These are phyloP conservation scores for Drosophila pseudoananassae DNA, from an alignment of 1,140 invertebrate species.

Conservation along the genomic window DNA sequence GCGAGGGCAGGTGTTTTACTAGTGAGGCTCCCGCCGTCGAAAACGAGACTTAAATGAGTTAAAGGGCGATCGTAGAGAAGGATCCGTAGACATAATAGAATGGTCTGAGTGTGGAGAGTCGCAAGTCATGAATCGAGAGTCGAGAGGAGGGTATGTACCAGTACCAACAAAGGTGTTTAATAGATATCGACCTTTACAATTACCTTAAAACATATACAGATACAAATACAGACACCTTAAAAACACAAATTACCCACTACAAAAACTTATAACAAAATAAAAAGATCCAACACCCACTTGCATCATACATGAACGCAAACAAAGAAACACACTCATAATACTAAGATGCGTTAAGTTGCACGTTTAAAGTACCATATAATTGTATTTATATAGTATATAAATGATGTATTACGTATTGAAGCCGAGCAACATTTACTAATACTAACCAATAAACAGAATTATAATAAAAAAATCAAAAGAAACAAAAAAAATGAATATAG, in stretches of 20 bases:
- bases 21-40: constrained; percentile 46
- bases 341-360: constrained; percentile 75
- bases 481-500: constrained; percentile 30
- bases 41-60: constrained; percentile 68
- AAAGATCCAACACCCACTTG: constrained; percentile 13
- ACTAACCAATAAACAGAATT: constrained; percentile 59
- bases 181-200: constrained; percentile 50
- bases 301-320: constrained; percentile 15
- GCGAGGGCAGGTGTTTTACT: constrained; percentile 42
- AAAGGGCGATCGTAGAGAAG: constrained; percentile 21
- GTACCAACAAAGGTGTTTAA: constrained; percentile 37
- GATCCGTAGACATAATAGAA: constrained; percentile 61
- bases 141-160: constrained; percentile 15
- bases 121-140: constrained; percentile 8
- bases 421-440: constrained; percentile 71
- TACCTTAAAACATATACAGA: constrained; percentile 27
- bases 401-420: constrained; percentile 76
- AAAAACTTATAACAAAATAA: constrained; percentile 17
- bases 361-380: constrained; percentile 75
- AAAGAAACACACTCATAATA: constrained; percentile 54
- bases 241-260: constrained; percentile 10
- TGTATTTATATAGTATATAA: constrained; percentile 80
- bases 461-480: constrained; percentile 36
- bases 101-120: background rate
- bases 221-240: constrained; percentile 12